Evolutionary conservation across 2,888 invertebrate species (phyloP).

Genomic region (Idaea biselata): DNA sequence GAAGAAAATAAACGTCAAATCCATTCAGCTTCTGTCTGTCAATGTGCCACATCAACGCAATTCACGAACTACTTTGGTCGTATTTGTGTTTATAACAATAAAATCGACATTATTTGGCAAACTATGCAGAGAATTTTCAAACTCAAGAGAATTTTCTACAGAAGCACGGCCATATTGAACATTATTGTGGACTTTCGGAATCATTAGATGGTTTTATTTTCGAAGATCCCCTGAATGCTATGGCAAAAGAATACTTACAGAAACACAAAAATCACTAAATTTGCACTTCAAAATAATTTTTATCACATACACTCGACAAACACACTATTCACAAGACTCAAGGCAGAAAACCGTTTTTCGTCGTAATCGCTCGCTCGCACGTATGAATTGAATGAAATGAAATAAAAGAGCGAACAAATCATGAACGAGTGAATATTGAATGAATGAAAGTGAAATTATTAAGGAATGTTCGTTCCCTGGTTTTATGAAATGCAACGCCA

Average conservation of each 20-base stretch:
- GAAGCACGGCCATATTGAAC: constrained; percentile 79
- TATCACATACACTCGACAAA: constrained; percentile 67
- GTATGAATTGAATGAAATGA: constrained; percentile 32
- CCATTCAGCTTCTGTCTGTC: constrained; percentile 68
- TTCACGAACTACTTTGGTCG: background rate
- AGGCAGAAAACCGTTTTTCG: constrained; percentile 77
- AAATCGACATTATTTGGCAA: background rate
- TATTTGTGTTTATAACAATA: background rate
- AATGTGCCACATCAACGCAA: constrained; percentile 74
- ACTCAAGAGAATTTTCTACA: constrained; percentile 41
- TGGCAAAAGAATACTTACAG: constrained; percentile 57
- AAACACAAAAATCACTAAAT: constrained; percentile 61
- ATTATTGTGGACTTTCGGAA: constrained; percentile 37
- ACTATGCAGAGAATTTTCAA: background rate
- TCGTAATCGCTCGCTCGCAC: constrained; percentile 52
- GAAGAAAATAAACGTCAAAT: constrained; percentile 69
- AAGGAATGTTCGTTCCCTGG: constrained; percentile 3
- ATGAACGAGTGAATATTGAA: constrained; percentile 7
- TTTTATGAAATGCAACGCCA: constrained; percentile 17
- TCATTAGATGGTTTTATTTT: constrained; percentile 6
- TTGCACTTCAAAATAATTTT: constrained; percentile 59
- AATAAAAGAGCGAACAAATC: constrained; percentile 3
- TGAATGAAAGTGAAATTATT: background rate
- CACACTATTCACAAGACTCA: constrained; percentile 74
- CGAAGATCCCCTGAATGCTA: constrained; percentile 12